Base-by-base conservation (phyloP, 1,140 invertebrate species). In the Lepidurus apus region DNA sequence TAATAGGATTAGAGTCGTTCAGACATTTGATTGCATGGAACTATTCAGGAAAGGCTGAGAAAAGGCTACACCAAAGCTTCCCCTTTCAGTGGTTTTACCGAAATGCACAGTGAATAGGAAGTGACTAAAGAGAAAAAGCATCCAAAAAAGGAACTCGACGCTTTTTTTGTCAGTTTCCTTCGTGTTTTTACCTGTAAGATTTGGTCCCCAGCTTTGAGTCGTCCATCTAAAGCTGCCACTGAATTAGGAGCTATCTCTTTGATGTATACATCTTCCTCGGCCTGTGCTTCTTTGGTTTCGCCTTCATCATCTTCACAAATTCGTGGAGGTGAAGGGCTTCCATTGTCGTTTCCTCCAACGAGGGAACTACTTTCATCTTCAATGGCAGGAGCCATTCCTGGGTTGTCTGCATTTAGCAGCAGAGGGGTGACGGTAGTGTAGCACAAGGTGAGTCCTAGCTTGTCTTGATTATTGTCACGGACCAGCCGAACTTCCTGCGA, bases 151-250 rank as follows among this genome's bases (percentile, higher is more conserved):
- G 74, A 24, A 34, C 34, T 24, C n/a, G 34, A 42, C 74, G 17
- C 10, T 13, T 7, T 1, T 26, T 75, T 24, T 42, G n/a, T 75
- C 34, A 75, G 17, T 7, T 5, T 13, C 34, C 43, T 3, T 8
- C 9, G 34, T 78, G 10, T 42, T 73, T 24, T 83, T 82, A 89
- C 87, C 83, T 88, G 90, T 78, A 93, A 84, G 80, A 93, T 91
- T 85, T 93, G 92, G 86, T 93, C 92, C 44, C 92, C 92, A 82
- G 91, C 89, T 75, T 89, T 84, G 7, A 93, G 86, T 74, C 90
- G 86, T 11, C 91, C 91, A 84, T 92, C 90, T 75, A 87, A 85
- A 10, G 88, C 89, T 8, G 92, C 91, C 47, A 92, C 85, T 84
- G 91, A 91, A 80, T 89, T 88, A 9, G 88, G 86, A 80, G 91